Evolutionary conservation across 2,888 invertebrate species (phyloP), one percentile per base, ranked within the genome.

Genomic region (Latheticus oryzae): DNA sequence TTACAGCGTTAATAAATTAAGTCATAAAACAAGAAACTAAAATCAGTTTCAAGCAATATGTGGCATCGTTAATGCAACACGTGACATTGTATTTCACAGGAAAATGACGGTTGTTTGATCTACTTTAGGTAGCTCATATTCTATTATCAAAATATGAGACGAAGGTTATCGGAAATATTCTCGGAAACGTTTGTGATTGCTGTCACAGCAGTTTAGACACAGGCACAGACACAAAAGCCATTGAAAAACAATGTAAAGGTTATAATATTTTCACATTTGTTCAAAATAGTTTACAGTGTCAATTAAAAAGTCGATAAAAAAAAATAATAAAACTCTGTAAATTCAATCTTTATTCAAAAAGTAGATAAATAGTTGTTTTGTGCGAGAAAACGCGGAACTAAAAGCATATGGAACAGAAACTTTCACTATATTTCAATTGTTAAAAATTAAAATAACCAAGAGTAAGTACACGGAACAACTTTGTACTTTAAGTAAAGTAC

Each of bases 161-260:
- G 33, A 23, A 35, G 54, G 45, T 37, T 45, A 45, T 47, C 28
- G 30, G 45, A 51, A 51, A 33, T 38, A 37, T 35, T 33, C 24
- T 45, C 35, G 57, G 51, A 57, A 57, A 51, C 50, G 45, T 33
- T 38, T 30, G 57, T 57, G 37, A 57, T 57, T 57, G 57, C 51
- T 37, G 57, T 57, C 57, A 57, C 51, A 57, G 51, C 57, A 57
- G 26, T 51, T 45, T 55, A 47, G 54, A 47, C 30, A 38, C 28
- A 9, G 4, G 9, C 1, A 28, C 28, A n/a, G n/a, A n/a, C n/a
- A n/a, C n/a, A n/a, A n/a, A n/a, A n/a, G n/a, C n/a, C n/a, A n/a
- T n/a, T n/a, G n/a, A n/a, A n/a, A n/a, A n/a, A n/a, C n/a, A n/a
- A n/a, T n/a, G n/a, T n/a, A n/a, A n/a, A n/a, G n/a, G n/a, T n/a